Base-by-base conservation (phyloP, 2,113 vertebrate species). In the Takifugu bimaculatus region DNA sequence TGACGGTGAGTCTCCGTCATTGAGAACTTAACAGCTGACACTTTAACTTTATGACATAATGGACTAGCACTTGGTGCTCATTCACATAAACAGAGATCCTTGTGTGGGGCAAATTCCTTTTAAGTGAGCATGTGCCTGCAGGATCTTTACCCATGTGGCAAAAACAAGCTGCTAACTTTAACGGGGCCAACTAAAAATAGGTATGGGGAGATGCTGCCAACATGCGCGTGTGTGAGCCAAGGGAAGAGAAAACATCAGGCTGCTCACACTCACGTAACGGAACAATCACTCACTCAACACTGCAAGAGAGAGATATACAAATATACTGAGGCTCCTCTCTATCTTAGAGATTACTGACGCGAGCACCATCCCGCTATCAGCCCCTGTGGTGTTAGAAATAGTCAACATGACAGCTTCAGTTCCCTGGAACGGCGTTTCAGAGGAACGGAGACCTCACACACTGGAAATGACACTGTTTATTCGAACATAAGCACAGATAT, bases 221-320 rank as follows among this genome's bases (percentile, higher is more conserved):
- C 45, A 56, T 13, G 65, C 66, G 74, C 75, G 79, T 73, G 75
- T 75, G 67, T 3, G 50, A 63, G 62, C 66, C 50, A 69, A 60
- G 68, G 66, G 42, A 26, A 25, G 54, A 29, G 61, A 82, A 77
- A 81, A 78, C 71, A 81, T 65, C 58, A 75, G 61, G 70, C 74
- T 59, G 80, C 70, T 56, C 29, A 51, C 44, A 5, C 51, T 72
- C 69, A 84, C 72, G 72, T 79, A 81, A 83, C 47, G 67, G 85
- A 82, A 84, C 78, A 84, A 81, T 75, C 78, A 80, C 80, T 80
- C 81, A 80, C 76, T 84, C 13, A 2, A 76, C 60, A 54, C 60
- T 39, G 54, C 3, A 13, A 73, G 68, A 65, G 73, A 52, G 73
- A 52, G 62, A 55, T 57, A 58, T 44, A 26, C 75, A 77, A 60